Evolutionary conservation across 2,113 vertebrate genomes (phyloP).

Genomic region (Pelecanus crispus): DNA sequence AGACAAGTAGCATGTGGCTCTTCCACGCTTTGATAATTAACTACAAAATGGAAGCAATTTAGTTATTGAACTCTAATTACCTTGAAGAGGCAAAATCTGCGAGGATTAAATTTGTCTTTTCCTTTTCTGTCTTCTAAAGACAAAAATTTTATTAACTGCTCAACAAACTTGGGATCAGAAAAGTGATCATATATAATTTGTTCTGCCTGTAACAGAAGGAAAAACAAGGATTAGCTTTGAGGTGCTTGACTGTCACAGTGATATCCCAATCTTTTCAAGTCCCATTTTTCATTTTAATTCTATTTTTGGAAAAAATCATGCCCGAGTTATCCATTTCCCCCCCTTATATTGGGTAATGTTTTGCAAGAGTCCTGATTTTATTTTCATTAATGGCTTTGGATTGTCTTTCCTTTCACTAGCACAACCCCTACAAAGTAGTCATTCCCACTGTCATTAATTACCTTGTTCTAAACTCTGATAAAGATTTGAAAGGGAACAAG

Average conservation of each 20-base stretch:
- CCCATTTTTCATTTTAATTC: neutral
- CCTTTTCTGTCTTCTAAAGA: constrained; percentile 97
- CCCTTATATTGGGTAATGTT: neutral
- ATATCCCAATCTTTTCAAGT: neutral
- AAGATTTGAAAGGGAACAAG: neutral
- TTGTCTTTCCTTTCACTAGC: neutral
- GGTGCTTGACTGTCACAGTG: neutral
- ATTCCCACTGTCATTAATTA: neutral
- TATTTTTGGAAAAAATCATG: neutral
- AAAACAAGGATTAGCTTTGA: neutral
- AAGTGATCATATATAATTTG: constrained; percentile 95
- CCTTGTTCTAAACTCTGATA: neutral
- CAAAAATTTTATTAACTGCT: constrained; percentile 93
- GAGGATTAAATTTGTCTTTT: constrained; percentile 97
- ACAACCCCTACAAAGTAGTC: neutral
- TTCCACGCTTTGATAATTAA: neutral
- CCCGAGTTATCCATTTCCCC: neutral
- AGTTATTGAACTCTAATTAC: constrained; percentile 65
- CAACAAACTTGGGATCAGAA: constrained; percentile 89
- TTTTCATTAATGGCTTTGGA: neutral
- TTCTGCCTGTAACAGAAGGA: constrained; percentile 78
- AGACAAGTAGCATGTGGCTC: neutral
- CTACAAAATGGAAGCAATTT: neutral
- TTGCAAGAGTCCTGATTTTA: neutral
- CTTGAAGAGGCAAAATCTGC: constrained; percentile 98